Percentiles rank a stretch among this genome's conserved stretches.
Evolutionary conservation across 2,888 invertebrate species (phyloP).

Genomic region (Elegia similella): DNA sequence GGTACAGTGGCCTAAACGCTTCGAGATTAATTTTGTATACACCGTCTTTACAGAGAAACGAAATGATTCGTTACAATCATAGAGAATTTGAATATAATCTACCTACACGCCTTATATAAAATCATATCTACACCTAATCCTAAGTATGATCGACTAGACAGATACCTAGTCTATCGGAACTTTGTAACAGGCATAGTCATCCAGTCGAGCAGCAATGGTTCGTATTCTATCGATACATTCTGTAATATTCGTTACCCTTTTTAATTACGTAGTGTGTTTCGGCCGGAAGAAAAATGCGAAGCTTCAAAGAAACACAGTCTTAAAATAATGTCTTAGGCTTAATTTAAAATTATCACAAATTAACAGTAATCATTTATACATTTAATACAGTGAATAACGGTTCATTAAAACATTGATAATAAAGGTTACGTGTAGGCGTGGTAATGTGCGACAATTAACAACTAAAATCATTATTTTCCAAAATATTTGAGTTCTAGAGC

Average conservation of each 20-base stretch:
- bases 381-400: constrained; percentile 2
- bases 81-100: constrained; percentile 72
- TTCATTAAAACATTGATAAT: background rate
- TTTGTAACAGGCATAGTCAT: constrained; percentile 32
- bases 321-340: constrained; percentile 13
- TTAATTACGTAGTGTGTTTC: constrained; percentile 12
- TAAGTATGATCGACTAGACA: constrained; percentile 55
- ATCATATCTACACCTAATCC: constrained; percentile 74
- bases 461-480: no score
- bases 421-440: background rate
- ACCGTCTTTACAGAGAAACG: constrained; percentile 55
- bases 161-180: constrained; percentile 62
- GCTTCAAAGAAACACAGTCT: constrained; percentile 2
- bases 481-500: background rate
- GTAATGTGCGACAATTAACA: constrained; percentile 5
- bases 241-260: constrained; percentile 14
- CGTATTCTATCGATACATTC: constrained; percentile 9
- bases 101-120: constrained; percentile 74
- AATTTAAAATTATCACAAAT: constrained; percentile 13
- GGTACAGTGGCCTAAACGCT: constrained; percentile 63
- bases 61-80: constrained; percentile 45
- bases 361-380: constrained; percentile 13
- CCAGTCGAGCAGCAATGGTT: constrained; percentile 9
- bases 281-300: constrained; percentile 6
- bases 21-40: constrained; percentile 63